A percentile compares a stretch with the other conserved stretches of the same genome.
Conservation (phyloP, 2,888 invertebrate species). For the Atethmia centrago region DNA sequence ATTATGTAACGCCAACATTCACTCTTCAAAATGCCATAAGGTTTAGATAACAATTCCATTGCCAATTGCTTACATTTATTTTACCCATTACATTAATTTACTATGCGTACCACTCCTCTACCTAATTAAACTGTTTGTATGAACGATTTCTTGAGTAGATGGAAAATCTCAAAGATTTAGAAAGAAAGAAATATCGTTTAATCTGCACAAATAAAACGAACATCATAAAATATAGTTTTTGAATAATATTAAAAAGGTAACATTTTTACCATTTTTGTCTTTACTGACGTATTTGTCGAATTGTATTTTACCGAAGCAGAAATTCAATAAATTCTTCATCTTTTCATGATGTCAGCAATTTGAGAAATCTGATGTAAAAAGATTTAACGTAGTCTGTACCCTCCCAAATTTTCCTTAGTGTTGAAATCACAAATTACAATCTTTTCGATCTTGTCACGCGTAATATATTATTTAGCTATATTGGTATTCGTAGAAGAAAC, state of each 20-base stretch:
- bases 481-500: background rate
- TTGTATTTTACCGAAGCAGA: background rate
- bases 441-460: background rate
- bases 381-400: background rate
- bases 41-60: too few species aligned
- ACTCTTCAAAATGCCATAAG: background rate
- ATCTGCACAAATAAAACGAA: background rate
- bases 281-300: background rate
- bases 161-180: background rate
- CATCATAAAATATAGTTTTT: background rate
- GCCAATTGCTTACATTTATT: too few species aligned
- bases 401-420: background rate
- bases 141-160: background rate
- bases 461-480: background rate
- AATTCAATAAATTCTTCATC: background rate
- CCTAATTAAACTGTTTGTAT: background rate
- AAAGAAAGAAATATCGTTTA: background rate
- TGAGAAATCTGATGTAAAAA: background rate
- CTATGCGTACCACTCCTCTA: background rate
- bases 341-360: background rate
- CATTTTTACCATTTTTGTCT: too few species aligned
- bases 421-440: background rate
- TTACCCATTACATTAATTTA: too few species aligned
- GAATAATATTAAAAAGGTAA: background rate
- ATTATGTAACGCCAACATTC: background rate